Base-by-base conservation (phyloP, 2,797 vertebrate species). In the Semaprochilodus insignis region DNA sequence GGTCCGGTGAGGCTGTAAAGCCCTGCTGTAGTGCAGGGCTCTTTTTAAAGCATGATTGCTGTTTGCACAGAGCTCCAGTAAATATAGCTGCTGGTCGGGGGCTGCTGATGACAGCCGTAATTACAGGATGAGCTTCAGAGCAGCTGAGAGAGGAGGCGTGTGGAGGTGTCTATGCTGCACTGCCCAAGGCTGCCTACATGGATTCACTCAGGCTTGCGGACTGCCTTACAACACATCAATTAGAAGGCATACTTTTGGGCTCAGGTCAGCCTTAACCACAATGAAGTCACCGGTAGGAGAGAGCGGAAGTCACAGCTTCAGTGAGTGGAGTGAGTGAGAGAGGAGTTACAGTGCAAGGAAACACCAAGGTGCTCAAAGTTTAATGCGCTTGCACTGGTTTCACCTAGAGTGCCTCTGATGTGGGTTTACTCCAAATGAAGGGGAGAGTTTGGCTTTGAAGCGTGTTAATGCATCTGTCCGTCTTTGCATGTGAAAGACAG, bases 51-150 rank as follows among this genome's bases (percentile, higher is more conserved):
- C 54, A 11, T 62, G 70, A 73, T 71, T 79, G 80, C 69, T 83
- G 76, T 81, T 83, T 88, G 83, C 70, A 31, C n/a, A 54, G 27
- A 48, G 72, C 80, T 63, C 48, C 73, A 57, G 90, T 94, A 95
- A 93, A 94, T 93, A 93, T 93, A 95, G 93, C 91, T n/a, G 82
- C 90, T 91, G 83, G 89, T 91, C 86, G 85, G 91, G 88, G 91
- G 92, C 91, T 92, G 90, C 87, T 91, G 93, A 94, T 95, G 93
- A 94, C 92, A 91, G 92, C 80, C 86, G 83, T 93, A 94, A 96
- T 95, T 95, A 95, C 91, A 93, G 90, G 88, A 91, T 91, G 89
- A 90, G 91, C 82, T 84, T 78, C 83, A 87, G 85, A 90, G 91
- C 91, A 93, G 92, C 94, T 93, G 92, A 94, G 90, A 89, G 87